Percentiles rank a stretch among this genome's conserved stretches.
Conservation (phyloP, 2,113 vertebrate species). For the Tricholaema leucomelas region DNA sequence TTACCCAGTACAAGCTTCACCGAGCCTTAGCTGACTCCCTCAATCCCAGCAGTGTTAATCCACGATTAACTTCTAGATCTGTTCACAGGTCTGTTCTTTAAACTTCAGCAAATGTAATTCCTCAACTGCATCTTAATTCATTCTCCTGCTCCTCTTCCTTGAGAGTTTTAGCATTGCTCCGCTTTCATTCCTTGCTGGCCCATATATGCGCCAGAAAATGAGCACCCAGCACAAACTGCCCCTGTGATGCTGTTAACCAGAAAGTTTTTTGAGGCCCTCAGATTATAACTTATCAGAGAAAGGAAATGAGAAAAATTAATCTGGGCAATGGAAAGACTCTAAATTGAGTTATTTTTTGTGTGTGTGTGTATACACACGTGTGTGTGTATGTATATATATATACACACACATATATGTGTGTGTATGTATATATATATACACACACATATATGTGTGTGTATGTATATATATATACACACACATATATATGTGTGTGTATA, state of each 20-base stretch:
- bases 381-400: no score
- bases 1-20: neutral
- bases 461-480: no score
- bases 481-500: no score
- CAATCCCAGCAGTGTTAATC: conserved; percentile 48
- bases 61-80: conserved; percentile 43
- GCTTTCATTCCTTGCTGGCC: neutral
- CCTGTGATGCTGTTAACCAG: neutral
- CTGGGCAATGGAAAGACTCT: no score
- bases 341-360: no score
- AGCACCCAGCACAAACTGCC: neutral
- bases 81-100: conserved; percentile 30
- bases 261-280: neutral
- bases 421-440: no score
- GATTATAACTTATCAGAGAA: neutral
- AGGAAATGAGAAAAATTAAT: neutral
- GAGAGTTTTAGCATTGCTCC: neutral
- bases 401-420: no score
- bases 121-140: conserved; percentile 6
- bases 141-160: neutral
- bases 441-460: no score
- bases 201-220: neutral
- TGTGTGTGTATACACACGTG: no score
- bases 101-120: conserved; percentile 44
- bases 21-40: conserved; percentile 8